A percentile compares a stretch with the other conserved stretches of the same genome.
These are phyloP conservation scores for Strix occidentalis DNA, from an alignment of 2,797 vertebrate species.

Conservation along the genomic window DNA sequence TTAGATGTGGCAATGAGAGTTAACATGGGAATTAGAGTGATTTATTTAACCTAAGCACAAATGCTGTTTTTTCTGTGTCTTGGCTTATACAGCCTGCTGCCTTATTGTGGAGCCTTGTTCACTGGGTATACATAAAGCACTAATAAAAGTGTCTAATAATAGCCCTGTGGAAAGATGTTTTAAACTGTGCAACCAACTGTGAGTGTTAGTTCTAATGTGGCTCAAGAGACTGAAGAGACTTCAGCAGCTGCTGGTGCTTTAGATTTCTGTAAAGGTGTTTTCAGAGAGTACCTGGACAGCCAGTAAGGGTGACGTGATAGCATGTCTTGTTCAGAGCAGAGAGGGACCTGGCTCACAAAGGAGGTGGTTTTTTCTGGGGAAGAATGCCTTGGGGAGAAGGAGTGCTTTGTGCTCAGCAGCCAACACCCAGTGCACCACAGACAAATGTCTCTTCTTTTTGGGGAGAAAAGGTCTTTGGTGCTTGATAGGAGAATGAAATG, in stretches of 20 bases:
- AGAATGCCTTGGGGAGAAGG: background rate
- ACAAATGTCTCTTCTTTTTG: background rate
- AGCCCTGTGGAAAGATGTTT: background rate
- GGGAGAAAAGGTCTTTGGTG: background rate
- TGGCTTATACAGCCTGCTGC: background rate
- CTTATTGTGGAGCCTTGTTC: background rate
- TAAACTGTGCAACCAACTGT: background rate
- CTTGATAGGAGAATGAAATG: background rate
- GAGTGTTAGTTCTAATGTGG: background rate
- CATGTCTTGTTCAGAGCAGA: background rate
- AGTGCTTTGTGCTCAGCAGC: background rate
- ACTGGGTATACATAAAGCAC: background rate
- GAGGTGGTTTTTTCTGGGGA: background rate
- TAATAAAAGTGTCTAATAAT: background rate
- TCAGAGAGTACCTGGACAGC: background rate
- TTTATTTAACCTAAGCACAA: constrained; percentile 22
- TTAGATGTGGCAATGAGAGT: constrained; percentile 18
- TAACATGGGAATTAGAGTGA: constrained; percentile 21
- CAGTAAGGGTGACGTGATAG: background rate
- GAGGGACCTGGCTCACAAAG: background rate
- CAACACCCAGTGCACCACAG: background rate
- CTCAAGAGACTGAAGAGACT: background rate
- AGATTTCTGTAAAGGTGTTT: background rate
- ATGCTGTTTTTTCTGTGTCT: background rate
- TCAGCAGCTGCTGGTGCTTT: background rate